Evolutionary conservation across 2,797 vertebrate genomes (phyloP), one percentile per base, ranked within the genome.

Genomic region (Hoplostethus atlanticus): DNA sequence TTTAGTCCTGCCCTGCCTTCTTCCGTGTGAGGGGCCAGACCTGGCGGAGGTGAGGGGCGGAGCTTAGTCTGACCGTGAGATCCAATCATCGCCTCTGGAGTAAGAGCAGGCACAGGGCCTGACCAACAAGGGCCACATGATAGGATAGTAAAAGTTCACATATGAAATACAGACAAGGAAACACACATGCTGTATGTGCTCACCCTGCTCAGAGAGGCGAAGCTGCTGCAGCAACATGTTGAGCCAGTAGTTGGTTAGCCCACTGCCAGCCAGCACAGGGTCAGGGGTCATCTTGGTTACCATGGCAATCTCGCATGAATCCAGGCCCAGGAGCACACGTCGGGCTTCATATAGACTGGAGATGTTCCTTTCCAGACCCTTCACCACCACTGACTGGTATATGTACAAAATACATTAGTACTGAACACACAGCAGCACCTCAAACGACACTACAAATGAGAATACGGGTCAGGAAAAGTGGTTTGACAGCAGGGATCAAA

Each of bases 341-440:
- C 95, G 92, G 56, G 94, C 92, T 74, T 96, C 92, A 60, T 95
- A 95, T 60, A 95, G 85, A 84, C 88, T 93, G 38, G 73, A 71
- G 42, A 94, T 93, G 86, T 95, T 95, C 65, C 92, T 91, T 76
- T 96, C 95, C 83, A 96, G 86, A 68, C 94, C 94, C 83, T 96
- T 96, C 71, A 95, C 93, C 80, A 95, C 94, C 76, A 93, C 95
- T 3, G 95, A 95, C 95, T 96, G 80, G 72, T 63, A 73, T 70
- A 83, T 42, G 75, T 28, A 28, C 28, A 28, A 28, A 28, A 28
- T 6, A 84, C 56, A 83, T 44, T 54, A 67, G 65, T 21, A 66
- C 40, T 53, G 6, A 76, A 28, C 71, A 47, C 34, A 48, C 34
- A 60, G 34, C 30, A 78, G 57, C 17, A n/a, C 31, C 46, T 46